Evolutionary conservation across 1,140 invertebrate genomes (phyloP).

Genomic region (Aphidius ervi): DNA sequence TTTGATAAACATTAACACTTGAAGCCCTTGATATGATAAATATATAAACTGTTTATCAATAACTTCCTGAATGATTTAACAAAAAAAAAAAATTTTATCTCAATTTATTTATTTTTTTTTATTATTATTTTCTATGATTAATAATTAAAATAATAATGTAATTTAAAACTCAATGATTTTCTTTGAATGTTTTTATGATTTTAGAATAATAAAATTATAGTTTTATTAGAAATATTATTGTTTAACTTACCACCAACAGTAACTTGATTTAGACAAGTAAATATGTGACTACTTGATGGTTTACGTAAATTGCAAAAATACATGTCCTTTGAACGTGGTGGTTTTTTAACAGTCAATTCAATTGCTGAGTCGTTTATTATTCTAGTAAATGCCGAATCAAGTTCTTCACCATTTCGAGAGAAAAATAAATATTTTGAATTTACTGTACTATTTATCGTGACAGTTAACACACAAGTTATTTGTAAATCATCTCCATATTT

Average conservation of each 20-base stretch:
- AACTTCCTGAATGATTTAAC: not conserved
- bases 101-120: too few relatives aligned
- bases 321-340: constrained; percentile 44
- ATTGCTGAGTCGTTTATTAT: constrained; percentile 54
- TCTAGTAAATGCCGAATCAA: constrained; percentile 43
- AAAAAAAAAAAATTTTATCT: not conserved
- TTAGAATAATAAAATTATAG: not conserved
- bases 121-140: too few relatives aligned
- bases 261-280: constrained; percentile 55
- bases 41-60: constrained; percentile 10
- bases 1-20: not conserved
- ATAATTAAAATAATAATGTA: too few relatives aligned
- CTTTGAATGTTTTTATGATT: not conserved
- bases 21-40: not conserved
- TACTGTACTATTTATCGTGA: constrained; percentile 34
- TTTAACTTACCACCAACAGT: constrained; percentile 54
- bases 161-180: too few relatives aligned
- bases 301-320: constrained; percentile 50
- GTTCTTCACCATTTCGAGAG: constrained; percentile 41
- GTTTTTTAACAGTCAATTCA: constrained; percentile 44
- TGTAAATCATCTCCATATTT: constrained; percentile 50
- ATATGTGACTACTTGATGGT: constrained; percentile 29
- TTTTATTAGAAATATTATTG: constrained; percentile 3
- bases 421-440: constrained; percentile 52
- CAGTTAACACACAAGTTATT: constrained; percentile 53